These are phyloP conservation scores for Callitettix versicolor DNA, from an alignment of 1,140 invertebrate species.

Conservation along the genomic window DNA sequence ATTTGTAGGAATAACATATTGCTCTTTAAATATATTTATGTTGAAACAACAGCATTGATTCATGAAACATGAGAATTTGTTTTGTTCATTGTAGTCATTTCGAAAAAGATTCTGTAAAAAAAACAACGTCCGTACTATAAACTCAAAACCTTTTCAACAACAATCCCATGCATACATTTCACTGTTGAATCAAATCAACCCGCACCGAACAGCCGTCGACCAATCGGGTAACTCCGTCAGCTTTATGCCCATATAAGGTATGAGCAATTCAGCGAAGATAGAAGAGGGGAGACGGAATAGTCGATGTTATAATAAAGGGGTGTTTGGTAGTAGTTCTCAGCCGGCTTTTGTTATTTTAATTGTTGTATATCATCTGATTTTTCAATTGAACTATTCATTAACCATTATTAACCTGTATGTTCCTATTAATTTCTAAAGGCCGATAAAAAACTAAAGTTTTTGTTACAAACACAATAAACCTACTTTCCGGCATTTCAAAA, in stretches of 20 bases:
- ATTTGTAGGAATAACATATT: no score
- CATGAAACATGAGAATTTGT: no score
- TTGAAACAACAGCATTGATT: no score
- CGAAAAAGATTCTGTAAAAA: no score
- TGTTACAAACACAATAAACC: background rate
- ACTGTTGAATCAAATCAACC: conserved; percentile 17
- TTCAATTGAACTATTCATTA: background rate
- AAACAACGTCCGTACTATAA: no score
- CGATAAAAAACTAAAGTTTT: background rate
- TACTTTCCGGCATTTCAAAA: background rate
- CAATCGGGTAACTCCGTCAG: conserved; percentile 49
- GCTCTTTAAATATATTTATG: no score
- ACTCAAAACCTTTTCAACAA: no score
- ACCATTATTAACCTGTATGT: background rate
- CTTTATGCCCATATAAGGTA: conserved; percentile 71
- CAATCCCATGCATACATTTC: conserved; percentile 8
- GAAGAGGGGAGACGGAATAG: conserved; percentile 22
- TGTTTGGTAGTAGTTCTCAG: conserved; percentile 8
- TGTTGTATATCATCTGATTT: background rate
- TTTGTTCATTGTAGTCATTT: no score
- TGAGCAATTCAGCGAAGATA: conserved; percentile 41
- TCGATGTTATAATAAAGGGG: background rate
- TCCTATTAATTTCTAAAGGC: background rate
- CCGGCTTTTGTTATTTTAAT: conserved; percentile 17
- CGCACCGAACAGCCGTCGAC: conserved; percentile 30